Percentiles rank a stretch among this genome's conserved stretches.
Evolutionary conservation across 30 jellyfish, hydroid and myxozoan genomes (phyloP).

Genomic region (Pelagia noctiluca): DNA sequence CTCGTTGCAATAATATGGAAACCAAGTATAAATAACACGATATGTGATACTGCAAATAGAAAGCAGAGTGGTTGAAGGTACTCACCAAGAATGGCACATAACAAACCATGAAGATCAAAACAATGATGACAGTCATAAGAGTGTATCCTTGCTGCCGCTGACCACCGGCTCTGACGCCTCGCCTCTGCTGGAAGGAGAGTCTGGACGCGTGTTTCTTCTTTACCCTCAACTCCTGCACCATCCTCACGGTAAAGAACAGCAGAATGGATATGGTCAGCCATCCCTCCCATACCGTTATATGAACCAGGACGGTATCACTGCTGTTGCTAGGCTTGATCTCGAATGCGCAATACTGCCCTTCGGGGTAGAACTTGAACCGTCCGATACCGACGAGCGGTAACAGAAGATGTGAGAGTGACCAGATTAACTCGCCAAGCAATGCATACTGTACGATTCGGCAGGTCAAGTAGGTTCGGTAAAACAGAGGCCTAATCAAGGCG

Average conservation of each 20-base stretch:
- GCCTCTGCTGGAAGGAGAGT: conserved; percentile 61
- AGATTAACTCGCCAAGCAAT: conserved; percentile 50
- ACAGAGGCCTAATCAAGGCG: conserved; percentile 70
- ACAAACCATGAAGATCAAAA: conserved; percentile 65
- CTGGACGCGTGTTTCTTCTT: conserved; percentile 57
- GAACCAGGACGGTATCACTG: conserved; percentile 54
- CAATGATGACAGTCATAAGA: conserved; percentile 68
- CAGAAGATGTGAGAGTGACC: conserved; percentile 61
- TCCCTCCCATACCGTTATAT: conserved; percentile 81
- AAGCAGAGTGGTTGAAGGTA: no score
- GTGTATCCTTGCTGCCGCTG: conserved; percentile 78
- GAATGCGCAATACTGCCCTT: conserved; percentile 75
- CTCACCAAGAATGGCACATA: conserved; percentile 80
- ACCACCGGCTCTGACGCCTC: conserved; percentile 53
- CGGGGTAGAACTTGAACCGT: conserved; percentile 44
- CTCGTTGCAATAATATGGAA: no score
- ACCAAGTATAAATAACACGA: no score
- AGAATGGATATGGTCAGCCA: conserved; percentile 34
- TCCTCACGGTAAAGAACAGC: conserved; percentile 28
- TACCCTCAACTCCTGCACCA: conserved; percentile 46
- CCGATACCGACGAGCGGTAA: conserved; percentile 81
- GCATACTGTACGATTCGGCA: conserved; percentile 14
- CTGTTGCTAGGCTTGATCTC: conserved; percentile 53
- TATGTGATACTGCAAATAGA: no score
- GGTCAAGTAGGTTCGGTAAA: conserved; percentile 66